A percentile compares a stretch with the other conserved stretches of the same genome.
phyloP scores from a whole-genome alignment of 2,113 vertebrate genomes.

The Tetrax tetrax region DNA sequence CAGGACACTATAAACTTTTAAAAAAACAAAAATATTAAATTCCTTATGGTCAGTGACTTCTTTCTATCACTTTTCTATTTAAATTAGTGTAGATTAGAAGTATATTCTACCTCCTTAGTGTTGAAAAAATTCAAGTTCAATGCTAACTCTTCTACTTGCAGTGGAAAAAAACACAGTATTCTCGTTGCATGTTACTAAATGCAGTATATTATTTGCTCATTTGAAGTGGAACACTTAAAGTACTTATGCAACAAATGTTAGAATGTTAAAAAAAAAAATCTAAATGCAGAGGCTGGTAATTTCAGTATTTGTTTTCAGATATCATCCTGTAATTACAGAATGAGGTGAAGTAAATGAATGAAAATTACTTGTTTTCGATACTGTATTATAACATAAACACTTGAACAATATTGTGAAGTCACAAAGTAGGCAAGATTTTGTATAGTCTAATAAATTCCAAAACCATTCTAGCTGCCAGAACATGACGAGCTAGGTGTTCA shows the following conservation, averaged over 20 bases:
- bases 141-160: background rate
- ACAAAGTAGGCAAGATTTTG: background rate
- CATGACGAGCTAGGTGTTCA: background rate
- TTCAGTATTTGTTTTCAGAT: background rate
- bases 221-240: too few relatives aligned
- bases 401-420: background rate
- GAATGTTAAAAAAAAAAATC: background rate
- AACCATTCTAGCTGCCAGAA: background rate
- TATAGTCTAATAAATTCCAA: background rate
- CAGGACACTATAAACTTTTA: background rate
- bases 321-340: background rate
- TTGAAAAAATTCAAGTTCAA: background rate
- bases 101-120: background rate
- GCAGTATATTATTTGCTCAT: too few relatives aligned
- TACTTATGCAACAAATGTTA: too few relatives aligned
- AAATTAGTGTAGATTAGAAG: background rate
- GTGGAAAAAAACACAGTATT: background rate
- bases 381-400: background rate
- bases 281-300: background rate
- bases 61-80: background rate
- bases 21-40: background rate
- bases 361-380: background rate
- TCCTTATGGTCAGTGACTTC: background rate
- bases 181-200: too few relatives aligned
- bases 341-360: background rate